phyloP scores from a whole-genome alignment of 1,140 invertebrate species.

The Protaetia brevitarsis region DNA sequence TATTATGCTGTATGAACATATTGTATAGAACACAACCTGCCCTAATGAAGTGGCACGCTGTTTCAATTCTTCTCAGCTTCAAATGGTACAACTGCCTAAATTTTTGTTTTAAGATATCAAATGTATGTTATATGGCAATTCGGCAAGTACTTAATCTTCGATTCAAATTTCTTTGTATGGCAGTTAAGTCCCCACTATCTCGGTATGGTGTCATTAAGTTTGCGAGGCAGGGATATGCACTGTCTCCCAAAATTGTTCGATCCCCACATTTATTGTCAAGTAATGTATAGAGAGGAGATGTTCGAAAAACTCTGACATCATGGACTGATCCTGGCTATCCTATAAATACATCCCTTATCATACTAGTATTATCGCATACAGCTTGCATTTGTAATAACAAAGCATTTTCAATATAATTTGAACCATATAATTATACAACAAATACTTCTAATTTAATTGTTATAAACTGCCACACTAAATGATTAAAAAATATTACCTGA shows the following conservation, averaged over 20 bases:
- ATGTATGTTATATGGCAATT: constrained; percentile 22
- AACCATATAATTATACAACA: not conserved
- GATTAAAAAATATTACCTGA: too few species aligned
- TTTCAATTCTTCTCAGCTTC: constrained; percentile 26
- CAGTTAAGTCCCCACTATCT: constrained; percentile 31
- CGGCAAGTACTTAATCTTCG: constrained; percentile 5
- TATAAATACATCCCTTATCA: constrained; percentile 20
- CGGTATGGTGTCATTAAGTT: constrained; percentile 33
- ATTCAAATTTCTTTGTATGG: not conserved
- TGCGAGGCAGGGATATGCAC: constrained; percentile 31
- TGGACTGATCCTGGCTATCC: constrained; percentile 36
- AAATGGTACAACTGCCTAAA: constrained; percentile 29
- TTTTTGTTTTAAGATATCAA: too few species aligned
- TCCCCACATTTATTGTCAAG: constrained; percentile 30
- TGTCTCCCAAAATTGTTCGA: constrained; percentile 34
- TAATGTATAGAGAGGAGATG: constrained; percentile 28
- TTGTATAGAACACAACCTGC: constrained; percentile 35
- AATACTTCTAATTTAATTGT: not conserved
- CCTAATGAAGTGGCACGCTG: constrained; percentile 32
- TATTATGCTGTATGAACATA: too few species aligned
- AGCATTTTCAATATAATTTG: not conserved
- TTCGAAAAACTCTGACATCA: constrained; percentile 33
- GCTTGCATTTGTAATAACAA: constrained; percentile 10
- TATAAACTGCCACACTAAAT: not conserved
- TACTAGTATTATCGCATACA: constrained; percentile 20